Base-by-base conservation (phyloP, 2,113 vertebrate genomes). In the Globicephala melas region DNA sequence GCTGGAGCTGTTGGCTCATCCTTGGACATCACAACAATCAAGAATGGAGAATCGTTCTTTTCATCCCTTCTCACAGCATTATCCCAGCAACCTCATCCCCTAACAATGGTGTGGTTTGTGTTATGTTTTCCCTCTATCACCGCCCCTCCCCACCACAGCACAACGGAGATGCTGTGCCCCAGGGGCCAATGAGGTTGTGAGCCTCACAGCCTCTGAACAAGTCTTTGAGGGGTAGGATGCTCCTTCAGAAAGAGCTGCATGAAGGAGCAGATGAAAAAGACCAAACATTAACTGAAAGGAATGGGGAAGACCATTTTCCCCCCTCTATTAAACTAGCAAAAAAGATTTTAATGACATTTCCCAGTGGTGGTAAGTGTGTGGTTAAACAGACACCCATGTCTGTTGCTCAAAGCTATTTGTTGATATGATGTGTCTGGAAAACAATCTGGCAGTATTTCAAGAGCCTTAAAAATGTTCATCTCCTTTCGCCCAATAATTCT, bases 21-120 rank as follows among this genome's bases (percentile, higher is more conserved):
- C 91, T 77, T 89, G 95, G 91, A 95, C 95, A 89, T 86, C 89
- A 94, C 63, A 95, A 98, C 96, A 97, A 93, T 94, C 58, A 62
- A 97, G 96, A 98, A 97, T 92, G 91, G 95, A 98, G 97, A 98
- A 96, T 97, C 91, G 44, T 55, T 91, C 98, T 97, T 97, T 97
- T 98, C 97, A 98, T 98, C 94, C 73, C 94, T 65, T 65, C 90
- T 95, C 60, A 68, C 74, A 95, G 97, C 60, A 81, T 97, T 93
- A 97, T 94, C 95, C 97, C 67, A 58, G 85, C 21, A 3, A 85
- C 76, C 84, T 67, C 88, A 82, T 58, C 85, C 87, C 93, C 94
- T 80, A 62, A 98, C 98, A 98, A 96, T 97, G 97, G 89, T 33
- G 50, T 38, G 89, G 85, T 95, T 82, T 98, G 98, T 98, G 95